A percentile compares a stretch with the other conserved stretches of the same genome.
These are phyloP conservation scores for Phodopus roborovskii DNA, from an alignment of 2,113 vertebrate genomes.

Conservation along the genomic window DNA sequence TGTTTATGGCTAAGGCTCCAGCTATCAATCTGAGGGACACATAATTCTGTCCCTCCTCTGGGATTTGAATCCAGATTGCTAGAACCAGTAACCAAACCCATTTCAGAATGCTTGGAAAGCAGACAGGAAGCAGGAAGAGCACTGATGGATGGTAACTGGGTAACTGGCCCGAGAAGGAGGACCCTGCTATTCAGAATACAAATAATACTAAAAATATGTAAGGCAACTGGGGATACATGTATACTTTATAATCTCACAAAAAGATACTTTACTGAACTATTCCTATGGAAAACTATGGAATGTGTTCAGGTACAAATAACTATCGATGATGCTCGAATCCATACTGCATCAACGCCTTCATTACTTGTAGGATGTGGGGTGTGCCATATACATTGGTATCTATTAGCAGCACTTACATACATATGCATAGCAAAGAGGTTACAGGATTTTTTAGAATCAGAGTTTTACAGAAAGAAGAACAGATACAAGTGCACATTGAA, in stretches of 20 bases:
- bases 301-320: background rate
- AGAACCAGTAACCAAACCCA: background rate
- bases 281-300: background rate
- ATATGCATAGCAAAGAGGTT: background rate
- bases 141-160: background rate
- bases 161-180: background rate
- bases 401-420: background rate
- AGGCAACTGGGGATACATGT: background rate
- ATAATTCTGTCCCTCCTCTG: background rate
- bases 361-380: background rate
- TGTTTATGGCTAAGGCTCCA: background rate
- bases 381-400: background rate
- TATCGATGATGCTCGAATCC: background rate
- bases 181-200: background rate
- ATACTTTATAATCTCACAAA: background rate
- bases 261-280: background rate
- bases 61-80: background rate
- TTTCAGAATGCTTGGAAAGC: background rate
- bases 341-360: background rate
- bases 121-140: background rate
- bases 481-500: background rate
- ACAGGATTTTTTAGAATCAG: background rate
- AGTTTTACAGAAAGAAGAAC: background rate
- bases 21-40: background rate
- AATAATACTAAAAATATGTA: background rate